Evolutionary conservation across 2,888 invertebrate species (phyloP), one percentile per base, ranked within the genome.

Genomic region (Amiota mariae): DNA sequence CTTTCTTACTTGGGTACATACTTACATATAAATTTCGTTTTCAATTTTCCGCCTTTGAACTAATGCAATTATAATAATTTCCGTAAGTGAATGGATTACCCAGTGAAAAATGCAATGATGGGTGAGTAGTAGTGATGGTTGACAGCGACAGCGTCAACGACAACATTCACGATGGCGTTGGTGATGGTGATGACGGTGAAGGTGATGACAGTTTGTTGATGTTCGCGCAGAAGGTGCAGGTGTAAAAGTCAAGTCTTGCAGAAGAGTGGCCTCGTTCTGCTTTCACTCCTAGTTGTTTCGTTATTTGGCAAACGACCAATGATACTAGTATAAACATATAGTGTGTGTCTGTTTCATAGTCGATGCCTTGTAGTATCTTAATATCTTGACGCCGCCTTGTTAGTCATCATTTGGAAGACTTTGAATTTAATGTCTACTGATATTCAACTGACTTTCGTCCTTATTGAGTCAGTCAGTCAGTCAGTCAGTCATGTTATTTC

Each of bases 21-120:
- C n/a, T n/a, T n/a, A n/a, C n/a, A n/a, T n/a, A n/a, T n/a, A n/a
- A n/a, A n/a, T 84, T 85, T 85, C 85, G 81, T 80, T 86, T 85
- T 82, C 84, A 85, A 85, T 85, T 85, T 85, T 85, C 84, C 82
- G 82, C 81, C 82, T 80, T 78, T 82, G 80, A 80, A 79, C 82
- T 84, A 86, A 85, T 86, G 82, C 85, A 86, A 85, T 85, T 85
- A 85, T 85, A 83, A 85, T 83, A 85, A 85, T 85, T 85, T 85
- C 80, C 79, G 71, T 78, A 79, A 83, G 80, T 81, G 85, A 84
- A 84, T 78, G 83, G 81, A 78, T 84, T 84, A 79, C 36, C 36
- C 73, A 77, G 79, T 73, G 75, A 74, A 78, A 76, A 36, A 6
- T 36, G 36, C 36, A 36, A 36, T 36, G 36, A 36, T 36, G 75